phyloP scores from a whole-genome alignment of 2,113 vertebrate genomes.

The Pseudorectes ferrugineus region DNA sequence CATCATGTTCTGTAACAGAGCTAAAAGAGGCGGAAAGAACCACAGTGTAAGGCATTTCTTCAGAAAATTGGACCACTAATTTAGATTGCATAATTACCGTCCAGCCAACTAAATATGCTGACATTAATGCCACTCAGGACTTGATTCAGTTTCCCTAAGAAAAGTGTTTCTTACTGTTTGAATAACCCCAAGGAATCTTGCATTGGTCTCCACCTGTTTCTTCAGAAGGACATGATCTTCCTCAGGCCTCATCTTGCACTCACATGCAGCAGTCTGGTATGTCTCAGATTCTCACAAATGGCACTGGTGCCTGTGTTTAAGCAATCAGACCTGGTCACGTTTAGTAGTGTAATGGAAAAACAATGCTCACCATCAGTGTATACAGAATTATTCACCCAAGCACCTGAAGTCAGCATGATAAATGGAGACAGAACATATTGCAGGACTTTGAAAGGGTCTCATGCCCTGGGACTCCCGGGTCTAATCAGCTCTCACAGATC shows the following conservation, averaged over 20 bases:
- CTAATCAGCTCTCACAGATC: neutral
- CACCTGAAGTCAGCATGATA: neutral
- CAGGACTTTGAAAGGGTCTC: neutral
- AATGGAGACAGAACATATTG: neutral
- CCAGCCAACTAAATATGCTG: neutral
- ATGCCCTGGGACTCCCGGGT: neutral
- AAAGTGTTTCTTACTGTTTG: neutral
- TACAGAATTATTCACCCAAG: neutral
- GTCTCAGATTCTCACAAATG: neutral
- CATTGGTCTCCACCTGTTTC: neutral
- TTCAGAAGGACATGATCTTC: neutral
- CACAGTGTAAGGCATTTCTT: neutral
- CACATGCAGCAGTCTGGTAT: neutral
- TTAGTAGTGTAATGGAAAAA: neutral
- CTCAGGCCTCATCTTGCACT: neutral
- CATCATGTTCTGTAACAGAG: neutral
- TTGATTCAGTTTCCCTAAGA: neutral
- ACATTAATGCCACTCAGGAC: neutral
- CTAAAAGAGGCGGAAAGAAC: neutral
- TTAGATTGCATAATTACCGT: neutral
- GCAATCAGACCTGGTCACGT: neutral
- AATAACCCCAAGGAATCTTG: neutral
- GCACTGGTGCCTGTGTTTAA: neutral
- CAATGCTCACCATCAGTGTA: neutral
- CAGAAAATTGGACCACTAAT: neutral